These are phyloP conservation scores for Amaurobius ferox DNA, from an alignment of 2,888 invertebrate species.

Conservation along the genomic window DNA sequence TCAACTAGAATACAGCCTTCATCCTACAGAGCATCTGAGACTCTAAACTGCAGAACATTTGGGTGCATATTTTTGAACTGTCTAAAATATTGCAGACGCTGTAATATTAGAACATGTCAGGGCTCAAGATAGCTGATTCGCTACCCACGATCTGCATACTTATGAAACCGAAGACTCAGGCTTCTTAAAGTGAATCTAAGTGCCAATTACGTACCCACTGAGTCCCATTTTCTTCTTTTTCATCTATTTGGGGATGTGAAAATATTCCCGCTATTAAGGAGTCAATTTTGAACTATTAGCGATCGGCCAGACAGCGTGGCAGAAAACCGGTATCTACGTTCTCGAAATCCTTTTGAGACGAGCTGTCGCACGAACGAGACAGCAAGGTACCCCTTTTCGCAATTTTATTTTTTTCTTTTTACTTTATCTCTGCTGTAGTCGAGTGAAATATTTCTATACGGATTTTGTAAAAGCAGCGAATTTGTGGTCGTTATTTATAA, in stretches of 20 bases:
- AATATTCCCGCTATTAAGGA: conserved; percentile 60
- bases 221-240: conserved; percentile 17
- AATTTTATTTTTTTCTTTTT: not conserved
- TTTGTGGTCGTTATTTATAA: too few species aligned
- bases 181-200: not conserved
- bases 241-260: not conserved
- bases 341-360: conserved; percentile 15
- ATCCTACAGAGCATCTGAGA: too few species aligned
- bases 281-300: conserved; percentile 66
- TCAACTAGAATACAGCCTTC: too few species aligned
- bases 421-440: too few species aligned
- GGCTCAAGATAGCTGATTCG: too few species aligned
- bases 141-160: too few species aligned
- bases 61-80: too few species aligned
- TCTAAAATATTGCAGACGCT: too few species aligned
- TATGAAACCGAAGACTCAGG: not conserved
- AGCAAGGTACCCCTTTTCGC: not conserved
- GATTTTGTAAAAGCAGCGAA: too few species aligned
- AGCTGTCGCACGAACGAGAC: conserved; percentile 15
- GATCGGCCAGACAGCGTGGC: conserved; percentile 23
- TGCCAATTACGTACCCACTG: not conserved
- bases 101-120: too few species aligned
- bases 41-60: too few species aligned
- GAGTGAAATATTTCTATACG: too few species aligned
- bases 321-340: conserved; percentile 31